These are phyloP conservation scores for Tursiops truncatus DNA, from an alignment of 2,113 vertebrate genomes.

Conservation along the genomic window DNA sequence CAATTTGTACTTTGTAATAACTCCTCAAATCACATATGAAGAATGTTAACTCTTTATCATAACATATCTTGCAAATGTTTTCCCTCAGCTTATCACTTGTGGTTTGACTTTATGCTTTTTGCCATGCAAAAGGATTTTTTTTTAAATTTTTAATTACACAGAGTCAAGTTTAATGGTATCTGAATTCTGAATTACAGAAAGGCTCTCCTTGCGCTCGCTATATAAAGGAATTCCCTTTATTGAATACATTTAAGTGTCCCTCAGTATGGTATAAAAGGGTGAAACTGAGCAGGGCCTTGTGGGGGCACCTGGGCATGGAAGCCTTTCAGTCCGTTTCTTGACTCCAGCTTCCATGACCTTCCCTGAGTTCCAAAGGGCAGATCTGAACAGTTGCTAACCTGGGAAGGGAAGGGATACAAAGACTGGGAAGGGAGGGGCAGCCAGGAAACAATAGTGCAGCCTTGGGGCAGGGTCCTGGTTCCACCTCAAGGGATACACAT, in stretches of 20 bases:
- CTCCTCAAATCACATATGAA: neutral
- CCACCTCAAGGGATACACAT: neutral
- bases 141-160: neutral
- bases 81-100: neutral
- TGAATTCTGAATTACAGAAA: constrained; percentile 17
- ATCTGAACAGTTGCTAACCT: neutral
- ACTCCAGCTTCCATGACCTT: neutral
- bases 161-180: neutral
- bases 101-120: neutral
- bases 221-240: neutral
- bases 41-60: neutral
- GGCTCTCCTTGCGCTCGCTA: neutral
- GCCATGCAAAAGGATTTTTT: neutral
- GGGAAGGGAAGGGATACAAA: neutral
- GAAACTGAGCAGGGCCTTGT: neutral
- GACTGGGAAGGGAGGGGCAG: neutral
- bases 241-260: neutral
- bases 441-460: neutral
- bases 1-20: neutral
- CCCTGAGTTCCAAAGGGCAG: neutral
- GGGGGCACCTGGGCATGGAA: neutral
- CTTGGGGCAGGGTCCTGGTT: neutral
- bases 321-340: neutral
- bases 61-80: neutral
- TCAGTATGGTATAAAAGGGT: neutral